Evolutionary conservation across 23 tunicate genomes (phyloP).

Genomic region (Diplosoma virens): DNA sequence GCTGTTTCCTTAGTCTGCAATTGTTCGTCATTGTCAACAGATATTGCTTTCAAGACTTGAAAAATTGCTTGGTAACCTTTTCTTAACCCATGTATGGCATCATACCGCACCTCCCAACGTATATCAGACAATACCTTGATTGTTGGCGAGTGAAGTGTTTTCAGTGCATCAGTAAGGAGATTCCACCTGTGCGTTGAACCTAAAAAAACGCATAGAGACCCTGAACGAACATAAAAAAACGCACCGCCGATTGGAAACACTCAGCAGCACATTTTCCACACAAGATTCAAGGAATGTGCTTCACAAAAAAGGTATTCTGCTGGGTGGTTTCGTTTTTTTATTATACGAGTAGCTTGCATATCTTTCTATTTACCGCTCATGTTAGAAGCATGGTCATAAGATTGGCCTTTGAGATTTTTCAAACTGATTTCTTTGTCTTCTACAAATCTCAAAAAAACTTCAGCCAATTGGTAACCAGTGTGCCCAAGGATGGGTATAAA

Average conservation of each 20-base stretch:
- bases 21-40: conserved; percentile 21
- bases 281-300: conserved; percentile 14
- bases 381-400: conserved; percentile 37
- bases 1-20: conserved; percentile 13
- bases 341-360: background rate
- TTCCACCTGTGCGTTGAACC: conserved; percentile 27
- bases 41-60: conserved; percentile 23
- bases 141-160: conserved; percentile 30
- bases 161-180: conserved; percentile 14
- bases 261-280: conserved; percentile 13
- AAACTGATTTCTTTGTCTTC: background rate
- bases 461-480: conserved; percentile 23
- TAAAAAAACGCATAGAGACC: conserved; percentile 4
- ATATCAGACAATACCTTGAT: conserved; percentile 9
- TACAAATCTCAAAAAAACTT: conserved; percentile 1
- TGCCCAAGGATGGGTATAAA: conserved; percentile 22
- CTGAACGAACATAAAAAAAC: conserved; percentile 14
- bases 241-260: conserved; percentile 18
- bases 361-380: conserved; percentile 1
- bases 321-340: conserved; percentile 9
- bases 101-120: conserved; percentile 23
- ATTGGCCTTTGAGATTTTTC: conserved; percentile 27
- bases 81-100: background rate
- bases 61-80: conserved; percentile 20
- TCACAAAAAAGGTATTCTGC: conserved; percentile 21